phyloP scores from a whole-genome alignment of 92 coral and sea anemone species.

The Siderastrea radians region DNA sequence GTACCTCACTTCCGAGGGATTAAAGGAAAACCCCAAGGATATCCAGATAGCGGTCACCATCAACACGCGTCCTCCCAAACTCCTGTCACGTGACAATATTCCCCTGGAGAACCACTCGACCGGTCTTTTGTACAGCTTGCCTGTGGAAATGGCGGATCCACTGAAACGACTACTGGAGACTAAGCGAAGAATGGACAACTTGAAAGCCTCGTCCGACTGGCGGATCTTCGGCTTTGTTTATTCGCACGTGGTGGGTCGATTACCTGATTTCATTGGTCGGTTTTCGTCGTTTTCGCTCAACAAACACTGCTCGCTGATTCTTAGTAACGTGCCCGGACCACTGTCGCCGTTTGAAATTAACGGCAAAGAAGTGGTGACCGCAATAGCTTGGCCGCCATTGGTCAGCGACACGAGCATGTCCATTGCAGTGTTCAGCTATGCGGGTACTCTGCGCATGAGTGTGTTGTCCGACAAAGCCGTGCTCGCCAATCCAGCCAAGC shows the following conservation, averaged over 20 bases:
- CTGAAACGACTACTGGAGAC: constrained; percentile 87
- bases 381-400: constrained; percentile 98
- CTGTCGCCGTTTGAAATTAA: constrained; percentile 85
- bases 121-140: constrained; percentile 88
- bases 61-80: constrained; percentile 86
- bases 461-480: constrained; percentile 93
- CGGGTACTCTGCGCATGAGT: constrained; percentile 91
- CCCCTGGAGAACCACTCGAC: constrained; percentile 96
- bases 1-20: constrained; percentile 85
- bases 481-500: constrained; percentile 76
- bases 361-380: constrained; percentile 86
- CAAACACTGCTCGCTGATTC: constrained; percentile 85
- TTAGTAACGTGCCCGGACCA: constrained; percentile 98
- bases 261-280: constrained; percentile 90
- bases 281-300: constrained; percentile 85
- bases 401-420: constrained; percentile 96
- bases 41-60: constrained; percentile 93
- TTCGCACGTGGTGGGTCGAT: constrained; percentile 84
- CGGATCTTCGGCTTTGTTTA: constrained; percentile 86
- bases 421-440: constrained; percentile 94
- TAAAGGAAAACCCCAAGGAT: constrained; percentile 83
- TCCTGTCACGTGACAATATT: constrained; percentile 80
- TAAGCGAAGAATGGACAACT: constrained; percentile 93
- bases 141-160: constrained; percentile 80
- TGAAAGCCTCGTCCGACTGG: constrained; percentile 93